Conservation (phyloP, 2,113 vertebrate species). For the Haliaeetus leucogaster region DNA sequence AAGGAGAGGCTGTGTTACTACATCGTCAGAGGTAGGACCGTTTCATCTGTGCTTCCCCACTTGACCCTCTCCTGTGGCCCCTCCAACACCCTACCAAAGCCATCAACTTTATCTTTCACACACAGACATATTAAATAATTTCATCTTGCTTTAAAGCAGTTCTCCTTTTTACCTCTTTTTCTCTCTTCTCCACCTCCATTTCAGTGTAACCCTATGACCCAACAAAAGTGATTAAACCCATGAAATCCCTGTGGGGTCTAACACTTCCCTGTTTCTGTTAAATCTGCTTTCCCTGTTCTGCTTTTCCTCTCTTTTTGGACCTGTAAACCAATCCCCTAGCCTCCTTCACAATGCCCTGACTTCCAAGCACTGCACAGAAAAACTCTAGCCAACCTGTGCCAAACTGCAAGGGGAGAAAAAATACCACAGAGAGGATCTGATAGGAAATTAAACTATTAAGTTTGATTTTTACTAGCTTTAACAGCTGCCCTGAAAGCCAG, state of each 20-base stretch:
- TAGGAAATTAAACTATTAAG: slow-evolving; percentile 57
- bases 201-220: slow-evolving; percentile 60
- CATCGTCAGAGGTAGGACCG: background rate
- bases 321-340: slow-evolving; percentile 79
- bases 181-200: slow-evolving; percentile 40
- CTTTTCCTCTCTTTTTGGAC: slow-evolving; percentile 73
- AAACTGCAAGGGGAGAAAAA: slow-evolving; percentile 75
- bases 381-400: slow-evolving; percentile 67
- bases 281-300: slow-evolving; percentile 67
- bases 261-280: slow-evolving; percentile 79
- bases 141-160: background rate
- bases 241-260: slow-evolving; percentile 78
- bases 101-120: background rate
- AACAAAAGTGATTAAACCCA: slow-evolving; percentile 73
- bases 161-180: slow-evolving; percentile 25
- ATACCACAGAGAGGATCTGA: slow-evolving; percentile 66
- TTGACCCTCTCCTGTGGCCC: background rate
- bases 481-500: background rate
- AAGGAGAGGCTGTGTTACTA: background rate
- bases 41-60: background rate
- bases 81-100: background rate
- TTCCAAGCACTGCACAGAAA: slow-evolving; percentile 62
- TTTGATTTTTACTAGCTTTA: background rate
- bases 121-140: background rate
- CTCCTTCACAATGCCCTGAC: slow-evolving; percentile 69